These are phyloP conservation scores for Indri indri DNA, from an alignment of 2,113 vertebrate species.

Conservation along the genomic window DNA sequence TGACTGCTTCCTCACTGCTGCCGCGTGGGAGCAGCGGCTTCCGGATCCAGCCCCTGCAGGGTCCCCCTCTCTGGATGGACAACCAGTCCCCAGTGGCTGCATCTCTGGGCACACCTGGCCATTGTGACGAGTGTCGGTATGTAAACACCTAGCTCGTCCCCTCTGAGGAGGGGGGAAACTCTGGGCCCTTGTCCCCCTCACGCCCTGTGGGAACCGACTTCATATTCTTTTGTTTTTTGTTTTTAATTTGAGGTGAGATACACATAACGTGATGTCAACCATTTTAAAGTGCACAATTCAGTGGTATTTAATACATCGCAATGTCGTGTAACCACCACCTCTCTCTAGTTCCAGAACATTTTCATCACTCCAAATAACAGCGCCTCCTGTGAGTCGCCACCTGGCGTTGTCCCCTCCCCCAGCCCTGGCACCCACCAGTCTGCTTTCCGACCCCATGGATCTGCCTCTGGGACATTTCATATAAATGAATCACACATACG, in stretches of 20 bases:
- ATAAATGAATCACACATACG: too few species aligned
- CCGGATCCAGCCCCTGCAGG: neutral
- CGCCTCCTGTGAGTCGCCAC: too few species aligned
- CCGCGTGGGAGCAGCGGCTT: neutral
- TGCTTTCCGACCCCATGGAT: accelerated
- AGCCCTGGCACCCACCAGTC: accelerated
- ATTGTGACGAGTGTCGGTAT: neutral
- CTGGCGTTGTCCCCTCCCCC: neutral
- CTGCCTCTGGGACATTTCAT: neutral
- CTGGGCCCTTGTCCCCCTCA: accelerated
- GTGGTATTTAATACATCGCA: neutral
- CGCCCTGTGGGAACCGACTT: neutral
- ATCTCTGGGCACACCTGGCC: neutral
- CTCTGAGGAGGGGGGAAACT: neutral
- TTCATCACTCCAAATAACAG: too few species aligned
- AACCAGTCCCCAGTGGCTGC: neutral
- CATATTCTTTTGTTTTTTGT: neutral
- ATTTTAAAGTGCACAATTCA: neutral
- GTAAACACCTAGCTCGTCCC: too few species aligned
- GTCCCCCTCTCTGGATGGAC: neutral
- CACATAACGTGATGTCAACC: neutral
- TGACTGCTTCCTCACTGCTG: neutral
- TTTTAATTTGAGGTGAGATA: neutral
- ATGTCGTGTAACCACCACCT: accelerated
- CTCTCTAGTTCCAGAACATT: too few species aligned